Evolutionary conservation across 1,140 invertebrate genomes (phyloP), one percentile per base, ranked within the genome.

Genomic region (Eciton burchellii): DNA sequence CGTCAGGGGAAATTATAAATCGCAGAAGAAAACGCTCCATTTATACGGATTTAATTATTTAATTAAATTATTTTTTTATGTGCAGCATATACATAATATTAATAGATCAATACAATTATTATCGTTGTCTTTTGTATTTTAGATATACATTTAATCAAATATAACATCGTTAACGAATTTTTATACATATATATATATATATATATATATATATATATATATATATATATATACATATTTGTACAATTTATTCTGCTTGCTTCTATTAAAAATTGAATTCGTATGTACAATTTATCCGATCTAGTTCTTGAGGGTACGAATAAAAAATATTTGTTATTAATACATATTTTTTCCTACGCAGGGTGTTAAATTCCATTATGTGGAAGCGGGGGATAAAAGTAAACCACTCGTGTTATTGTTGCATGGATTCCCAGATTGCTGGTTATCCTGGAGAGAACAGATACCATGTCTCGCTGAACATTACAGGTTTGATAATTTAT

Each of bases 381-480:
- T 97, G 1, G 96, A 97, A 92, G 91, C 94, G 16, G 97, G 97
- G 21, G 84, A 94, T 56, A 91, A 92, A 68, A 90, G 93, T 26
- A 94, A 95, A 77, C 96, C 95, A 11, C 90, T 97, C 6, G 84
- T 97, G 35, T 90, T 97, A 41, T 93, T 97, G 4, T 90, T 97
- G 4, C 97, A 97, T 91, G 97, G 97, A 49, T 97, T 97, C 92
- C 97, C 97, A 6, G 97, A 97, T 84, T 97, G 96, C 90, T 97
- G 97, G 96, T 89, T 96, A 35, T 95, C 95, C 35, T 96, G 96
- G 96, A 91, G 95, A 76, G 92, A 96, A 91, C 97, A 97, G 93
- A 94, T 97, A 29, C 93, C 94, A 24, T 86, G 91, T 35, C 90
- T 96, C 41, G 92, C 95, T 2, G 88, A 95, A 83, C 89, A 96